Base-by-base conservation (phyloP, 2,113 vertebrate genomes). In the Hirundichthys speculiger region DNA sequence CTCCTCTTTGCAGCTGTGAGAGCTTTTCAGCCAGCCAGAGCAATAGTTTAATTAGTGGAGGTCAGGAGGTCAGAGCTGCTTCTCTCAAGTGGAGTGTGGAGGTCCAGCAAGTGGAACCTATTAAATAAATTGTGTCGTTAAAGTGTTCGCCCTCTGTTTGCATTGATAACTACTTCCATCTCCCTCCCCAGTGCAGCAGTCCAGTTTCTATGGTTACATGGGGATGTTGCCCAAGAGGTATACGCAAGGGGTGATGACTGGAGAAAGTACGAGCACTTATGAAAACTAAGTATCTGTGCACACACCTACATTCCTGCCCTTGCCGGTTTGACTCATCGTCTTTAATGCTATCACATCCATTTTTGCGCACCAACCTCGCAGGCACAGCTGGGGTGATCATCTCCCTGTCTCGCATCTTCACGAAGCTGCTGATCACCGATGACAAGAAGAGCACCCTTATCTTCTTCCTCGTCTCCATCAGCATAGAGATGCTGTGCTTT, bases 151-250 rank as follows among this genome's bases (percentile, higher is more conserved):
- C 52, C 64, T 40, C 20, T 48, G 59, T 75, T 71, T 63, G 41
- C 48, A 14, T 63, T 77, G 67, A 73, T 70, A 22, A 55, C 53
- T 38, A 15, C 71, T 52, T 60, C 43, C 56, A 20, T 47, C 22
- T 79, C 66, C 63, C 52, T 84, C 88, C 69, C 51, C 94, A 99
- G 98, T 99, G 92, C 98, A 99, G 94, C 98, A 99, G 95, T 99
- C 98, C 80, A 99, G 98, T 92, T 99, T 99, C 94, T 99, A 99
- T 15, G 98, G 98, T 77, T 99, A 99, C 94, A 97, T 97, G 63
- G 97, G 98, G 83, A 96, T 99, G 96, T 92, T 99, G 85, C 98
- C 98, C 55, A 98, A 97, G 92, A 93, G 96, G 67, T 99, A 99
- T 91, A 98, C 98, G 0, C 98, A 99, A 86, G 98, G 97, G 2